These are phyloP conservation scores for Graphium colonna DNA, from an alignment of 2,888 invertebrate genomes.

Conservation along the genomic window DNA sequence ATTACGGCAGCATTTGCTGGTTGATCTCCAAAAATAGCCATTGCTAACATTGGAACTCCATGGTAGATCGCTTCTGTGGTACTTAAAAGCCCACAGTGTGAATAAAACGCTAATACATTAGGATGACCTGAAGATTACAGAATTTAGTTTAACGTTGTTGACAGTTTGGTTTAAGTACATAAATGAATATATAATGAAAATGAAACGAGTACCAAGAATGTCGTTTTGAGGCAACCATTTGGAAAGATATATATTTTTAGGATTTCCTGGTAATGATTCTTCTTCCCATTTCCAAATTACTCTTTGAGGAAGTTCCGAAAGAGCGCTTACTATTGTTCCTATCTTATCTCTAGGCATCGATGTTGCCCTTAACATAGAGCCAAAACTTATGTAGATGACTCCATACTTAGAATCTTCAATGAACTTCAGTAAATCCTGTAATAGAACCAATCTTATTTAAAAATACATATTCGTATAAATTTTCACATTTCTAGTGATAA, in stretches of 20 bases:
- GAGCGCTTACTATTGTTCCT: slow-evolving; percentile 78
- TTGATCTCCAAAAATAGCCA: slow-evolving; percentile 82
- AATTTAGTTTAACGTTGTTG: too few relatives aligned
- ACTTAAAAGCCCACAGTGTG: slow-evolving; percentile 81
- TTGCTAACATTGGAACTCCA: slow-evolving; percentile 79
- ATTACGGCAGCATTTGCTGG: slow-evolving; percentile 77
- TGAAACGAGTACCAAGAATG: slow-evolving; percentile 83
- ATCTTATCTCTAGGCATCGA: slow-evolving; percentile 81
- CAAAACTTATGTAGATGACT: slow-evolving; percentile 87
- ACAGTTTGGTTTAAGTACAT: too few relatives aligned
- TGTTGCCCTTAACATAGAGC: slow-evolving; percentile 84
- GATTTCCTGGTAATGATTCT: slow-evolving; percentile 70
- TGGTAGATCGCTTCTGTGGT: slow-evolving; percentile 80
- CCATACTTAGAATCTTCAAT: slow-evolving; percentile 83
- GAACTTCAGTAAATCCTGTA: slow-evolving; percentile 80
- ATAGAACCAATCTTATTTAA: too few relatives aligned
- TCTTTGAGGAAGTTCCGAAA: slow-evolving; percentile 82
- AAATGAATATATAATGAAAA: too few relatives aligned
- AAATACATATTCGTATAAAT: too few relatives aligned
- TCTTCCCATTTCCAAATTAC: slow-evolving; percentile 87
- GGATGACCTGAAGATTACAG: slow-evolving; percentile 61
- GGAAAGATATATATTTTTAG: slow-evolving; percentile 81
- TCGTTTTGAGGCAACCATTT: slow-evolving; percentile 87
- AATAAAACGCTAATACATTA: slow-evolving; percentile 79
- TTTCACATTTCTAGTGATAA: too few relatives aligned